A percentile compares a stretch with the other conserved stretches of the same genome.
These are phyloP conservation scores for Poecilia picta DNA, from an alignment of 2,797 vertebrate species.

Conservation along the genomic window DNA sequence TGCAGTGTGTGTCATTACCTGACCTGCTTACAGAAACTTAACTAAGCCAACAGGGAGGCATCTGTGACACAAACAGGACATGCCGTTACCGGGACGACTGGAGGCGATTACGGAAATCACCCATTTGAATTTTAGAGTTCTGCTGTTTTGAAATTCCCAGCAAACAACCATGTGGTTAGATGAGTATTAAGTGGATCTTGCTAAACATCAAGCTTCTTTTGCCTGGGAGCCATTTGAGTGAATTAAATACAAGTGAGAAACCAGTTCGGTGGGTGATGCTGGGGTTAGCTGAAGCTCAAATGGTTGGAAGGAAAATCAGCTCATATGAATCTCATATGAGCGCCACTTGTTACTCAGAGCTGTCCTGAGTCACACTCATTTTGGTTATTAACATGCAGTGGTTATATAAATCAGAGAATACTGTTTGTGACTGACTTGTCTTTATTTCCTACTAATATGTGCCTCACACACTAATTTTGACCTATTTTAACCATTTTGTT, in stretches of 20 bases:
- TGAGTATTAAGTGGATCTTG: neutral
- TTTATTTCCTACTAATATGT: neutral
- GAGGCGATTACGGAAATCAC: slow-evolving; percentile 14
- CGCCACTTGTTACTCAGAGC: neutral
- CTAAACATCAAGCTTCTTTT: neutral
- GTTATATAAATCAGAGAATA: neutral
- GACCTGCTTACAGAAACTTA: slow-evolving; percentile 44
- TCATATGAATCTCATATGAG: neutral
- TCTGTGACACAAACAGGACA: slow-evolving; percentile 30
- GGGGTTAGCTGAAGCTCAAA: neutral
- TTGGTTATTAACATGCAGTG: neutral
- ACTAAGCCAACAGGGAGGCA: slow-evolving; percentile 47
- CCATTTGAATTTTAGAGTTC: slow-evolving; percentile 5
- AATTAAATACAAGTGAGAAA: neutral
- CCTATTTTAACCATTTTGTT: neutral
- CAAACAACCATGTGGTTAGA: neutral
- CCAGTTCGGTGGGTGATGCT: neutral
- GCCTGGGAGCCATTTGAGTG: neutral
- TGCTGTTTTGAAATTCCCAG: slow-evolving; percentile 5
- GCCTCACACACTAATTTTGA: neutral
- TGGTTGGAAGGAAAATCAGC: neutral
- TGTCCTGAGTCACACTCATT: neutral
- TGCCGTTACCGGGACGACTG: slow-evolving; percentile 18
- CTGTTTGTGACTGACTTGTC: neutral
- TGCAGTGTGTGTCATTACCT: slow-evolving; percentile 40